These are phyloP conservation scores for Sminthurinus signatus DNA, from an alignment of 1,140 invertebrate species.

Conservation along the genomic window DNA sequence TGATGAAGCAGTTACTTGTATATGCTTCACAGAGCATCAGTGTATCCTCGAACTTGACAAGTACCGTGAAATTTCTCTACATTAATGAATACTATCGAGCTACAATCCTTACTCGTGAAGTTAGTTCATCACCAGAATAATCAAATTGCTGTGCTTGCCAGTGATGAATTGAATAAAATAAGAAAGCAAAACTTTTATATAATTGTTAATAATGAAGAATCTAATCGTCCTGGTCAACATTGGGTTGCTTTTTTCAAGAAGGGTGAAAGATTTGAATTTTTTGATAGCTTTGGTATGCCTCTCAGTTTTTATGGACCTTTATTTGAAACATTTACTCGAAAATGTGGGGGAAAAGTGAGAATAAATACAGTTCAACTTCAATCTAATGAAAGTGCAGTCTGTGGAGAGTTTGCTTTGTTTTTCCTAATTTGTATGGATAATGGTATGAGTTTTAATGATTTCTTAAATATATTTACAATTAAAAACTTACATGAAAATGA, in stretches of 20 bases:
- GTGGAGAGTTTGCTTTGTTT: no score
- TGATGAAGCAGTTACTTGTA: constrained; percentile 19
- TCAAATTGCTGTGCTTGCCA: constrained; percentile 5
- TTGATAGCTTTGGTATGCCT: constrained; percentile 19
- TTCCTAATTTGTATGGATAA: no score
- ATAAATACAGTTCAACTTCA: no score
- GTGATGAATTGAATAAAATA: not conserved
- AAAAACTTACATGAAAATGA: no score
- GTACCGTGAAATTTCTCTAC: constrained; percentile 5
- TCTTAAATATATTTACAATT: no score
- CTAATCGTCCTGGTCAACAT: constrained; percentile 11
- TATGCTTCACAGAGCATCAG: constrained; percentile 22
- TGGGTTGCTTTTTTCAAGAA: constrained; percentile 21
- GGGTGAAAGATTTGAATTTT: constrained; percentile 17
- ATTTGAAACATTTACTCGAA: constrained; percentile 15
- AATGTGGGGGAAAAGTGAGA: no score
- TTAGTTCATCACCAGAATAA: not conserved
- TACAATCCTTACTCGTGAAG: not conserved
- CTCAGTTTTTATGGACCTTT: constrained; percentile 3
- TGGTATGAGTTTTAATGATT: no score
- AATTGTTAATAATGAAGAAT: constrained; percentile 14
- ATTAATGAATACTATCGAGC: constrained; percentile 14
- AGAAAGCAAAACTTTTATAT: constrained; percentile 1
- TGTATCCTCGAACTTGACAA: constrained; percentile 21
- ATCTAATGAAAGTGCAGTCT: no score